Base-by-base conservation (phyloP, 2,113 vertebrate genomes). In the Oreochromis aureus region DNA sequence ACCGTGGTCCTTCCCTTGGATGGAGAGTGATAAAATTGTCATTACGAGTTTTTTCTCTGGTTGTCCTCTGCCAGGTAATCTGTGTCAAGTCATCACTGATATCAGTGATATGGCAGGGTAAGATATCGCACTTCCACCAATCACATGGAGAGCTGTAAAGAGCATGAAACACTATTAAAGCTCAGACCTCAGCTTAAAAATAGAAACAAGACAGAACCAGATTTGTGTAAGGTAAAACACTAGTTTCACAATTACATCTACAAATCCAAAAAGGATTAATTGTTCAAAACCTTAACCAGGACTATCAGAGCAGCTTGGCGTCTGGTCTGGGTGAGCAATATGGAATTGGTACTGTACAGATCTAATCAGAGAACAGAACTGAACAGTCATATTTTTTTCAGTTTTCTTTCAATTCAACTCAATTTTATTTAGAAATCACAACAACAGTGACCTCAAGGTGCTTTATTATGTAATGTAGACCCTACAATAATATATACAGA, bases 21-120 rank as follows among this genome's bases (percentile, higher is more conserved):
- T 30, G 30, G 30, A 30, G 4, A 30, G 30, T 30, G 30, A 30
- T 30, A 30, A 30, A 30, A 30, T 30, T 30, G 30, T 30, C 30
- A 30, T 30, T 30, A 30, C 30, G 30, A 30, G 30, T 4, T 30
- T 30, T 30, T 30, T 5, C 51, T 59, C 7, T 82, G 7, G 93
- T 95, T 9, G 0, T 80, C 56, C 86, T 94, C 85, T 86, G 87
- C 95, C 95, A 96, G 1, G 89, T 30, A 32, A 32, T 32, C 32
- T 32, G 32, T 86, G 87, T 94, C 95, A 96, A 1, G 88, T 34
- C 32, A 34, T 34, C 32, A 87, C 95, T 92, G 0, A 80, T 58
- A 1, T 91, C 81, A 4, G 2, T 32, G 6, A 94, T 16, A 13
- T 71, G 53, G 81, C 94, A 95, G 6, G 89, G 83, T 15, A 96